Evolutionary conservation across 2,113 vertebrate genomes (phyloP), one percentile per base, ranked within the genome.

Genomic region (Sinocyclocheilus grahami): DNA sequence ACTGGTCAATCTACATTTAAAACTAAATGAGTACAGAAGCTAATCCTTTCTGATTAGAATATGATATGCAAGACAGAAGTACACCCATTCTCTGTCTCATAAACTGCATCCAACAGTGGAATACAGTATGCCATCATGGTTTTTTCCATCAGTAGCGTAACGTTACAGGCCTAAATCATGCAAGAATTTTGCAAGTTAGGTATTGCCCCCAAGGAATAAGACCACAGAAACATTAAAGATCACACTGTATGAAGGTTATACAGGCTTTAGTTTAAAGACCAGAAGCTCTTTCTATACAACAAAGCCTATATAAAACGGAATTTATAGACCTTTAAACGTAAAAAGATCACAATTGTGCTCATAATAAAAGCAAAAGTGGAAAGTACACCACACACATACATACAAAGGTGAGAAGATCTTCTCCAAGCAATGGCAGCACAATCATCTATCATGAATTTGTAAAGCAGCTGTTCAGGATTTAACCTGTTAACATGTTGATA

Each of bases 91-190:
- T 30, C 8, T 48, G 51, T 58, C 27, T 82, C 18, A 65, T 10
- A 33, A 71, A 82, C 62, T 71, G 53, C 69, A 74, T 84, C 82
- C 82, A 84, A 27, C 69, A 72, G 82, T 74, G 69, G 51, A 84
- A 71, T 82, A 33, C 71, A 67, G 69, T 60, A 53, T 85, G 78
- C 81, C 83, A 87, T 87, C 83, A 86, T 60, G 88, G 88, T 55
- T 83, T 82, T 89, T 87, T 86, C 88, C 86, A 87, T 86, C 84
- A 86, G 58, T 60, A 79, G 58, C 63, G 39, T 77, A 55, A 55
- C 53, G 53, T 55, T 55, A 81, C 67, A 85, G 74, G 78, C 78
- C 82, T 85, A 77, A 83, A 78, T 77, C 60, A 74, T 74, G 82
- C 51, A 72, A 83, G 55, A 87, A 48, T 83, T 78, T 89, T 48